Evolutionary conservation across 2,888 invertebrate species (phyloP).

Genomic region (Eupithecia pulchellata): DNA sequence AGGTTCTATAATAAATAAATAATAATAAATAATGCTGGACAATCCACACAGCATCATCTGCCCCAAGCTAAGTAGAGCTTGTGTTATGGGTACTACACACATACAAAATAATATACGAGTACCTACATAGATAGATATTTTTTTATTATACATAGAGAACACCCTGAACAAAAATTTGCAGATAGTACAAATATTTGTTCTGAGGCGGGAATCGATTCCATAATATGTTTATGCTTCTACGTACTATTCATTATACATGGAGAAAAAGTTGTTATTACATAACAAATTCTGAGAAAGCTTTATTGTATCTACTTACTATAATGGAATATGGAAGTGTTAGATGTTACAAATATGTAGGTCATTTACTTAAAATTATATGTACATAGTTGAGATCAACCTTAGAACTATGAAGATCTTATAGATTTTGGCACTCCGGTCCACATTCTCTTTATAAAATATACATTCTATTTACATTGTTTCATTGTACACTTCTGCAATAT

Average conservation of each 20-base stretch:
- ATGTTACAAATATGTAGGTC: conserved; percentile 16
- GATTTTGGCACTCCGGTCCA: conserved; percentile 83
- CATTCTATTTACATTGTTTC: conserved; percentile 42
- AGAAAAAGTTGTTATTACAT: conserved; percentile 2
- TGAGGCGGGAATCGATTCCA: no score
- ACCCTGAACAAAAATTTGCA: no score
- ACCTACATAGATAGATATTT: no score
- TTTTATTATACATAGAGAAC: no score
- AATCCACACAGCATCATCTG: no score
- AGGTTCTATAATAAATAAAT: no score
- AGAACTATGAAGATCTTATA: conserved; percentile 77
- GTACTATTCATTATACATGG: not conserved
- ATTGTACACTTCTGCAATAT: conserved; percentile 51
- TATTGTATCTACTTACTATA: not conserved
- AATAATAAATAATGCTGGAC: no score
- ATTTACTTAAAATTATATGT: conserved; percentile 60
- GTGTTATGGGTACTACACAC: no score
- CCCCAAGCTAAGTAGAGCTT: no score
- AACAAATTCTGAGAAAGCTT: not conserved
- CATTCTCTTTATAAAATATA: conserved; percentile 52
- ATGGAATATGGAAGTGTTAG: not conserved
- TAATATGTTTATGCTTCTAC: not conserved
- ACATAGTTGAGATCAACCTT: conserved; percentile 83
- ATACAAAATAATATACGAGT: no score
- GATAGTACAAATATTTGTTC: no score